Percentiles rank a stretch among this genome's conserved stretches.
Evolutionary conservation across 1,140 invertebrate genomes (phyloP).

Genomic region (Danaus melanippus): DNA sequence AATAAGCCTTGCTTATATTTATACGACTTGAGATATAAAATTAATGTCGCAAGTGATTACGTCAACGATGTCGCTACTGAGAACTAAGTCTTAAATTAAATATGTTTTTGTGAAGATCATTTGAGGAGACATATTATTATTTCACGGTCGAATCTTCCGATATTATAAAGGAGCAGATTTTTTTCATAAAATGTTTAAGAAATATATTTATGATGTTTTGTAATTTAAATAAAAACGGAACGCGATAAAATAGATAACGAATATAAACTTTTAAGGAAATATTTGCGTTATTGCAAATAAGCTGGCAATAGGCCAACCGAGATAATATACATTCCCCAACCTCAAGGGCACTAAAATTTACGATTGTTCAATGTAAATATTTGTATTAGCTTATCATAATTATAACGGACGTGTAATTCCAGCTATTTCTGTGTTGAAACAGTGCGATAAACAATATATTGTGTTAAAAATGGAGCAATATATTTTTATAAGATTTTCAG

Average conservation of each 20-base stretch:
- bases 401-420: background rate
- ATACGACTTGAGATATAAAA: conserved; percentile 13
- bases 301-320: conserved; percentile 46
- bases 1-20: conserved; percentile 17
- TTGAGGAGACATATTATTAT: conserved; percentile 1
- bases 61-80: conserved; percentile 4
- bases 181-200: too few relatives aligned
- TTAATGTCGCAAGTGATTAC: background rate
- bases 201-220: too few relatives aligned
- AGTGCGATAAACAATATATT: background rate
- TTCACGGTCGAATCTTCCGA: too few relatives aligned
- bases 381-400: conserved; percentile 25
- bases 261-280: conserved; percentile 32
- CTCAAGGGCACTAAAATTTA: conserved; percentile 56
- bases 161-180: too few relatives aligned
- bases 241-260: too few relatives aligned
- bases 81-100: conserved; percentile 4
- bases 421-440: conserved; percentile 5
- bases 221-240: too few relatives aligned
- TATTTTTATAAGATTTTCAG: too few relatives aligned
- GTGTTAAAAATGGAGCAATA: background rate
- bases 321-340: conserved; percentile 34
- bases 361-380: conserved; percentile 38
- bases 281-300: conserved; percentile 37
- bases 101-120: background rate